Evolutionary conservation across 2,888 invertebrate species (phyloP).

Genomic region (Ernsta delagoae): DNA sequence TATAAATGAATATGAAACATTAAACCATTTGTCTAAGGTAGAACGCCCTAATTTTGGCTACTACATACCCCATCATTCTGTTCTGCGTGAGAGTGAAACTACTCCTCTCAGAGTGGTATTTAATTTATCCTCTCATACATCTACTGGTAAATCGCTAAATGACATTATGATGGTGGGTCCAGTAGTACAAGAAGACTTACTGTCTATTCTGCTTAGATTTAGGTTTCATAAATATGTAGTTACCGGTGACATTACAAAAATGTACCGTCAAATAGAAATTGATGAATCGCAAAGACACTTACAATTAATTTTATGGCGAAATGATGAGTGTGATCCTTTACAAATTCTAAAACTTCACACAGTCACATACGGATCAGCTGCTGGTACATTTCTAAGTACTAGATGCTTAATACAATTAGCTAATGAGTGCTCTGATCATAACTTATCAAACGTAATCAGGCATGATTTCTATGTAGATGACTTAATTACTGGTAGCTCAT

Average conservation of each 20-base stretch:
- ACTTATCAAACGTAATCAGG: neutral
- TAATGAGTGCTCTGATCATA: neutral
- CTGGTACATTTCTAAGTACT: neutral
- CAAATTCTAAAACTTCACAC: constrained; percentile 1
- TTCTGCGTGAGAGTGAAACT: neutral
- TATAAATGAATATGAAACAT: neutral
- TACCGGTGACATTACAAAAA: constrained; percentile 9
- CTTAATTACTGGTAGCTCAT: neutral
- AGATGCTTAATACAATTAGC: neutral
- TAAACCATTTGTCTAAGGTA: neutral
- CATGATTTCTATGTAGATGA: neutral
- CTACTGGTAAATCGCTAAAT: constrained; percentile 6
- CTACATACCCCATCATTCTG: neutral
- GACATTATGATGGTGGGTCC: constrained; percentile 5
- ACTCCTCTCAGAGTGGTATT: constrained; percentile 1
- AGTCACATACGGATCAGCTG: neutral
- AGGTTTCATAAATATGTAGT: constrained; percentile 5
- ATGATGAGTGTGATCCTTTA: neutral
- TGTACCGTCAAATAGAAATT: constrained; percentile 4
- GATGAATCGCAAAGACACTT: constrained; percentile 4
- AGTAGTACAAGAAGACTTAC: neutral
- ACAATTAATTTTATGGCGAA: neutral
- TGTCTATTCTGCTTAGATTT: neutral
- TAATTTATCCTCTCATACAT: neutral
- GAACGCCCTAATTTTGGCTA: neutral